Base-by-base conservation (phyloP, 1,140 invertebrate species). In the Steinernema khuongi region DNA sequence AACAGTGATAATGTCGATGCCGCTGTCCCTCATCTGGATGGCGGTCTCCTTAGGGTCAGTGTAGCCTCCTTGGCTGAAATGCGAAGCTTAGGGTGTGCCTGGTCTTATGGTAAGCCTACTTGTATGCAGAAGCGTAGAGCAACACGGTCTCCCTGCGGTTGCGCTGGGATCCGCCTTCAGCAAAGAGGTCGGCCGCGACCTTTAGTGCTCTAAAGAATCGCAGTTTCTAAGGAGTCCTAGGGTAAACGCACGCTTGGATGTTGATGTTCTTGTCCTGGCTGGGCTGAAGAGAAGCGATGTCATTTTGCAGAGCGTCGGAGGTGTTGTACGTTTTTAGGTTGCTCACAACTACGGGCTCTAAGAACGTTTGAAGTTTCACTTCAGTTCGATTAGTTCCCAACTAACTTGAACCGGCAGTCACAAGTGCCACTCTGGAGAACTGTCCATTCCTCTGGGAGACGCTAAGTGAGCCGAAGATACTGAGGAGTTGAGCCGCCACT, bases 31-130 rank as follows among this genome's bases (percentile, higher is more conserved):
- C 22, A 60, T 11, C 22, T 60, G 50, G 4, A 26, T 60, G 7
- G 50, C 50, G 11, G 50, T 60, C 22, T 60, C 50, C 50, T n/a
- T 11, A 7, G 50, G 50, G 50, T 60, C 50, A 14, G 14, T 60
- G 50, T 14, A 60, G 11, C 50, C 50, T 17, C 50, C 50, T 60
- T 60, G 50, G 50, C 50, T 60, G 22, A 60, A 60, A 60, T 60
- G n/a, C n/a, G n/a, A 41, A 41, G 7, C 50, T 14, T 22, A 26
- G 19, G 26, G 26, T 60, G 4, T 14, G 26, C 4, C 50, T 60
- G 50, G 19, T n/a, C 7, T 41, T 60, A 7, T 14, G 50, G 11
- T 60, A 17, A 17, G 26, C 50, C 2, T 26, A 60, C 50, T 60
- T 60, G 50, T 60, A 60, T 7, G 50, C 50, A 22, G 50, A 60